These are phyloP conservation scores for Nautilus pompilius DNA, from an alignment of 1,140 invertebrate genomes.

Conservation along the genomic window DNA sequence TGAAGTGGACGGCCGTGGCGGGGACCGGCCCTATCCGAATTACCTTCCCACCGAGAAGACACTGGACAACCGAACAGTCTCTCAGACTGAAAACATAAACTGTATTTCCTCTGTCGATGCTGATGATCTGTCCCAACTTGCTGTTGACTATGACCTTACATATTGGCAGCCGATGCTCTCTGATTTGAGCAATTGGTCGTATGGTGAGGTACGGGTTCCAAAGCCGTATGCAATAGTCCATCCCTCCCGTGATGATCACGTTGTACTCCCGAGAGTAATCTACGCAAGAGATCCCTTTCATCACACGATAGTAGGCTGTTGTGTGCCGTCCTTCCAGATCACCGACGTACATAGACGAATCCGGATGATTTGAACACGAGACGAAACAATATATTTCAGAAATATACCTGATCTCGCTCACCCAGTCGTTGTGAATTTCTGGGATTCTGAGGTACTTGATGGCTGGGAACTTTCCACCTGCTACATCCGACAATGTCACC, in stretches of 20 bases:
- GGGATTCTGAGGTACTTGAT: conserved; percentile 23
- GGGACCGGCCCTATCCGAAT: conserved; percentile 25
- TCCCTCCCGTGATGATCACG: conserved; percentile 63
- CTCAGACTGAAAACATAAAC: conserved; percentile 60
- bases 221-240: conserved; percentile 67
- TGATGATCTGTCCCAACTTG: conserved; percentile 56
- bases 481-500: conserved; percentile 25
- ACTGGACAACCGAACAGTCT: conserved; percentile 40
- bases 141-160: conserved; percentile 55
- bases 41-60: conserved; percentile 31
- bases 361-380: conserved; percentile 29
- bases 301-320: conserved; percentile 26
- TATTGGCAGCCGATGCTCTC: conserved; percentile 68
- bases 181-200: conserved; percentile 61
- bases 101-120: conserved; percentile 65
- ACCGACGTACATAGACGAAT: conserved; percentile 29
- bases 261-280: conserved; percentile 35
- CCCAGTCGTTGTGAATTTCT: conserved; percentile 38
- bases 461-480: conserved; percentile 22
- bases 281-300: conserved; percentile 37
- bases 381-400: conserved; percentile 27
- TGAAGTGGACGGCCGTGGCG: conserved; percentile 30
- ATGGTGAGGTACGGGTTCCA: conserved; percentile 73
- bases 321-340: conserved; percentile 30
- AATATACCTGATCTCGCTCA: conserved; percentile 32